Evolutionary conservation across 1,140 invertebrate species (phyloP).

Genomic region (Hypsibius dujardini): DNA sequence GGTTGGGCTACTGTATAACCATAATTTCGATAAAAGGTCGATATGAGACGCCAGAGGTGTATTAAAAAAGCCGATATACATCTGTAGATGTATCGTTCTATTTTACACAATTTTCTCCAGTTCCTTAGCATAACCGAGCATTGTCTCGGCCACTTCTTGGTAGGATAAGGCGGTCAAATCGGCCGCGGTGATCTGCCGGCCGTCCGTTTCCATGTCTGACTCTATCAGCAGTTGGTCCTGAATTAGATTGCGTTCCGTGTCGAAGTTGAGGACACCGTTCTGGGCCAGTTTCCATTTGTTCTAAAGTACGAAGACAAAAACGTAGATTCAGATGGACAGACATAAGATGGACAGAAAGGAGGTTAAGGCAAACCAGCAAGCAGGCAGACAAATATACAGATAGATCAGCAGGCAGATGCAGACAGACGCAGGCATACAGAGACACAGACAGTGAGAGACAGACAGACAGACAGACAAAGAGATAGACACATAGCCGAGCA

Average conservation of each 20-base stretch:
- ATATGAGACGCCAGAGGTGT: too few relatives aligned
- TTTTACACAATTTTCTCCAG: conserved; percentile 93
- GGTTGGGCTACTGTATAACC: too few relatives aligned
- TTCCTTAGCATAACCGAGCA: conserved; percentile 67
- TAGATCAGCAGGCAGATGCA: too few relatives aligned
- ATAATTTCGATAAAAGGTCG: too few relatives aligned
- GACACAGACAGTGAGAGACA: too few relatives aligned
- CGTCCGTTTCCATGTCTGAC: conserved; percentile 48
- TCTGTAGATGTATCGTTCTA: not conserved
- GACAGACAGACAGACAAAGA: too few relatives aligned
- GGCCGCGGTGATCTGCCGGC: conserved; percentile 51
- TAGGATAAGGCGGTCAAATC: conserved; percentile 12
- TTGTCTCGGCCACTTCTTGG: conserved; percentile 14
- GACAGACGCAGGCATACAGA: too few relatives aligned
- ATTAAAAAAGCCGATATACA: too few relatives aligned
- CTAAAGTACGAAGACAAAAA: not conserved
- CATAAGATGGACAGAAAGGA: too few relatives aligned
- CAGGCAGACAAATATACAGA: too few relatives aligned
- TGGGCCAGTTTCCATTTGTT: conserved; percentile 24
- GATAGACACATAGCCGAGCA: too few relatives aligned
- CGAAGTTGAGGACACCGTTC: conserved; percentile 23
- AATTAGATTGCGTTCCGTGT: conserved; percentile 55
- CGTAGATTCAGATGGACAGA: conserved; percentile 8
- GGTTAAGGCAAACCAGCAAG: too few relatives aligned
- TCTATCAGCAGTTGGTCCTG: conserved; percentile 52